Percentiles rank a stretch among this genome's conserved stretches.
These are phyloP conservation scores for Eurosta solidaginis DNA, from an alignment of 1,140 invertebrate species.

Conservation along the genomic window DNA sequence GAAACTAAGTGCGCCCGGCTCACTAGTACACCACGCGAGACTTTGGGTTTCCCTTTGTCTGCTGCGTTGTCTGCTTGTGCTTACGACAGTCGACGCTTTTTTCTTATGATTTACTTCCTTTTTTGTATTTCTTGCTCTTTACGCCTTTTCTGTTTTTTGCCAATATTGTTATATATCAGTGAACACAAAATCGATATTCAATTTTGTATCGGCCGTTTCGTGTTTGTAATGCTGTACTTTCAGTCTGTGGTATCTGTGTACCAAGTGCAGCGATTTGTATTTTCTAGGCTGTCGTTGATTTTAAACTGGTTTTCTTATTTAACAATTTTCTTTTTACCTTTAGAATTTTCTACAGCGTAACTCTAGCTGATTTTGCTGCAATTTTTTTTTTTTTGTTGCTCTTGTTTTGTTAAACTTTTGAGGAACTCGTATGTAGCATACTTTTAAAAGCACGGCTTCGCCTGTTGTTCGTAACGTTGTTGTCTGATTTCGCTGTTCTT, in stretches of 20 bases:
- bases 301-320: no score
- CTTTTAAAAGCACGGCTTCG: background rate
- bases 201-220: background rate
- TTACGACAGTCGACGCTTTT: background rate
- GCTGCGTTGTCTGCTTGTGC: background rate
- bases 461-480: no score
- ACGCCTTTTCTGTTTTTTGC: background rate
- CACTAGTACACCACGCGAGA: background rate
- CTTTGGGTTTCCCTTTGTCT: slow-evolving; percentile 30
- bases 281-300: no score
- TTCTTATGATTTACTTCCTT: background rate
- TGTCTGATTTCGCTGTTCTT: no score
- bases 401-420: background rate
- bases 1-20: background rate
- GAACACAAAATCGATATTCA: slow-evolving; percentile 33
- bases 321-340: no score
- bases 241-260: no score
- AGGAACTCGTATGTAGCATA: background rate
- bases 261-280: no score
- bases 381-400: no score
- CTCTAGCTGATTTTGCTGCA: no score
- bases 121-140: background rate
- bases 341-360: no score
- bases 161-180: slow-evolving; percentile 17
- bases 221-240: background rate